Evolutionary conservation across 2,888 invertebrate species (phyloP).

Genomic region (Erannis defoliaria): DNA sequence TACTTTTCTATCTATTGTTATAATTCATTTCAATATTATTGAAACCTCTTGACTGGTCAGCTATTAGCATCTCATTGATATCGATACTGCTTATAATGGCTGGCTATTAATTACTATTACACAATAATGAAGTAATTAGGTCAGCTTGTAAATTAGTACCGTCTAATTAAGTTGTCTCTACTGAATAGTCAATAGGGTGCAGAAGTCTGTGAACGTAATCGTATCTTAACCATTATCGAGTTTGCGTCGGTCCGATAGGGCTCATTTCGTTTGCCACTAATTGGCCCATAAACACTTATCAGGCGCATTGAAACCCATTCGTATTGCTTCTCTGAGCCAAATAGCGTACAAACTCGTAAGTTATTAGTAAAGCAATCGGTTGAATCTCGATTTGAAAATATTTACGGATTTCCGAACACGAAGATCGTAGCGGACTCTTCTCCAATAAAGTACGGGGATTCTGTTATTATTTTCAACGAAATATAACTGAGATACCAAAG

Average conservation of each 20-base stretch:
- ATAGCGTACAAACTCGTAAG: conserved; percentile 60
- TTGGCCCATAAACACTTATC: conserved; percentile 80
- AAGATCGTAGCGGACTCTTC: conserved; percentile 13
- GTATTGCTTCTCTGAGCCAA: conserved; percentile 64
- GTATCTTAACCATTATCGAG: conserved; percentile 68
- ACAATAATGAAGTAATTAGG: conserved; percentile 40
- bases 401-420: conserved; percentile 26
- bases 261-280: conserved; percentile 74
- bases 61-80: conserved; percentile 34
- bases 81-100: conserved; percentile 27
- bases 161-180: conserved; percentile 42
- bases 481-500: conserved; percentile 69
- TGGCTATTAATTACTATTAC: conserved; percentile 46
- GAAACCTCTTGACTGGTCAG: conserved; percentile 35
- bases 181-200: conserved; percentile 14
- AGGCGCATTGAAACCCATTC: conserved; percentile 66
- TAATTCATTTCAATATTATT: conserved; percentile 18
- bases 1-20: conserved; percentile 11
- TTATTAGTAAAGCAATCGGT: conserved; percentile 16
- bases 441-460: conserved; percentile 41
- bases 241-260: conserved; percentile 66
- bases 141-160: conserved; percentile 30
- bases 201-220: conserved; percentile 50
- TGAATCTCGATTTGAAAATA: conserved; percentile 16
- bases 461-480: conserved; percentile 73